Evolutionary conservation across 2,113 vertebrate species (phyloP), one percentile per base, ranked within the genome.

Genomic region (Thunnus thynnus): DNA sequence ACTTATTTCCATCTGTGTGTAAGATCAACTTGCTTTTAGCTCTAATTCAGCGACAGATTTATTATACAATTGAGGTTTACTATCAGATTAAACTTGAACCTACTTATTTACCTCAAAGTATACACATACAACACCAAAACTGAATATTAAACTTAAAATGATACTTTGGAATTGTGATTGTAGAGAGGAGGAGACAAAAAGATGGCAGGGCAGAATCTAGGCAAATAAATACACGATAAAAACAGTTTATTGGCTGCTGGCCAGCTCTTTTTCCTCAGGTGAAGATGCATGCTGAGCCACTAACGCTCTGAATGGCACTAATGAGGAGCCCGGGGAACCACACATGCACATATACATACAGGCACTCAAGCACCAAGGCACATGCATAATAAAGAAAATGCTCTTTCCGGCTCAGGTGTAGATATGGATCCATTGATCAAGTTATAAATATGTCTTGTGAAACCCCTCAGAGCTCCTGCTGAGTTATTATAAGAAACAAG

Each of bases 401-500:
- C 48, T 51, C 5, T 22, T 57, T 58, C 50, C 76, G 55, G 63
- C 70, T 62, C 27, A 18, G 56, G 3, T 66, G 67, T 63, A 14
- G 7, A 66, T 82, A 63, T 58, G 16, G 77, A 77, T 52, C 46
- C 54, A 88, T 84, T 60, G 83, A 88, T 80, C 57, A 3, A 17
- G 72, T 73, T 75, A 27, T 86, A 85, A 87, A 88, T 87, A 56
- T 57, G 54, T 72, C 71, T 44, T 3, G 12, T 69, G 76, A 64
- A 69, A 58, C 73, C 84, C 55, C 76, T 80, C 11, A 12, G 72
- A 2, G n/a, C 63, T 62, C 13, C 82, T 32, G 69, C 51, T 51
- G 80, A 84, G 86, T 88, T 88, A 88, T 88, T 83, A 84, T 80
- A 66, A 5, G 72, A 75, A 47, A 41, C 69, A 52, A 41, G 82